phyloP scores from a whole-genome alignment of 2,888 invertebrate species.

The Brachypalpus laphriformis region DNA sequence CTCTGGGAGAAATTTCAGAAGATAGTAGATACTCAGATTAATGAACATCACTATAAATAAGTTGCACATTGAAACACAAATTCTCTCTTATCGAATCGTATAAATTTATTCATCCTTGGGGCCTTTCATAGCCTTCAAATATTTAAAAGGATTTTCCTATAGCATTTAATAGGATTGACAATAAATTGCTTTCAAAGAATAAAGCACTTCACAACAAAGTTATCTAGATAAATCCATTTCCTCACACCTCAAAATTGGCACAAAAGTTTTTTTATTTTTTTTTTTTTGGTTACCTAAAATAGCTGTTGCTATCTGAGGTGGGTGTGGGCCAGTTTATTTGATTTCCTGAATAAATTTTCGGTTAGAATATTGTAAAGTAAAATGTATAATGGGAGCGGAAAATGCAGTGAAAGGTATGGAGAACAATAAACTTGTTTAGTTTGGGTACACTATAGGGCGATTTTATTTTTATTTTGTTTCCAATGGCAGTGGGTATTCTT shows the following conservation, averaged over 20 bases:
- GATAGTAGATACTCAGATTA: background rate
- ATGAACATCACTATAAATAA: background rate
- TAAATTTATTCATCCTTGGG: background rate
- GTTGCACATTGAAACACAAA: too few species aligned
- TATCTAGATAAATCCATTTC: constrained; percentile 47
- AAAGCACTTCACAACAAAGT: constrained; percentile 39
- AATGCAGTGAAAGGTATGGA: constrained; percentile 26
- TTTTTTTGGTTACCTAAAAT: constrained; percentile 7
- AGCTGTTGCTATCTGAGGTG: background rate
- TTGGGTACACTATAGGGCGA: constrained; percentile 9
- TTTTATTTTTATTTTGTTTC: background rate
- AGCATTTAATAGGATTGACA: constrained; percentile 52
- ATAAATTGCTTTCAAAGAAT: constrained; percentile 53
- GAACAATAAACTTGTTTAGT: background rate
- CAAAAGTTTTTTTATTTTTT: background rate
- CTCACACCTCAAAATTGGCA: background rate
- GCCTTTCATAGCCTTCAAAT: background rate
- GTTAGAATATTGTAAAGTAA: background rate
- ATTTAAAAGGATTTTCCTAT: constrained; percentile 23
- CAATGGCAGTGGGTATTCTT: background rate
- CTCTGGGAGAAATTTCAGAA: background rate
- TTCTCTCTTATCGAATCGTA: background rate
- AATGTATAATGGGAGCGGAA: constrained; percentile 29
- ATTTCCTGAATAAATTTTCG: constrained; percentile 46
- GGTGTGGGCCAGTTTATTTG: constrained; percentile 25